Base-by-base conservation (phyloP, 2,797 vertebrate genomes). In the Pipistrellus nathusii region DNA sequence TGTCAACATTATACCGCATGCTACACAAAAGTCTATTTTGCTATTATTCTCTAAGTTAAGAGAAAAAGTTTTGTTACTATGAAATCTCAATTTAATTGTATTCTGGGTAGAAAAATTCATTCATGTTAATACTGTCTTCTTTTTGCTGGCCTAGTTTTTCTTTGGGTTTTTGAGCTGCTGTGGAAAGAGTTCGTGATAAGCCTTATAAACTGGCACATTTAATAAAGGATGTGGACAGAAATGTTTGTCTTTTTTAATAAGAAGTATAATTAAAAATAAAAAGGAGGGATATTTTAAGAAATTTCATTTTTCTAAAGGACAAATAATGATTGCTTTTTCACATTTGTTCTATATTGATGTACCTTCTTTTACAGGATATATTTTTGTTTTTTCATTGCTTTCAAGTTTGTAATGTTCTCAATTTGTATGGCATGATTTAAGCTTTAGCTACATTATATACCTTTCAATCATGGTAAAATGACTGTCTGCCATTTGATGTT, bases 1-100 rank as follows among this genome's bases (percentile, higher is more conserved):
- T 97, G 94, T 97, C 96, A 96, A 82, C 95, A 64, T 97, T 96
- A 95, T 85, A 96, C 96, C 96, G 96, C 97, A 91, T 64, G 95
- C 85, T 86, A 84, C 94, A 95, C 88, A 72, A 21, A 89, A 94
- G 95, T 96, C 93, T 90, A 96, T 97, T 98, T 97, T 95, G 81
- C 90, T 90, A 95, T 96, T 96, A 91, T 97, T 91, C 53, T 91
- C 73, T 77, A 83, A 86, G 96, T 97, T 96, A 93, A 93, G 51
- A 95, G 72, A 87, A 94, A 94, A 3, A 18, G 35, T 76, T 93
- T 95, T 91, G 96, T 80, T 95, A 90, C 78, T 66, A 64, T 95
- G 64, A 84, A 94, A 95, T 95, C 46, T 53, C 94, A 96, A 96
- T 96, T 94, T 87, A 87, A 87, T 94, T 97, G 73, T 88, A 92